Evolutionary conservation across 2,113 vertebrate species (phyloP).

Genomic region (Heliornis fulica): DNA sequence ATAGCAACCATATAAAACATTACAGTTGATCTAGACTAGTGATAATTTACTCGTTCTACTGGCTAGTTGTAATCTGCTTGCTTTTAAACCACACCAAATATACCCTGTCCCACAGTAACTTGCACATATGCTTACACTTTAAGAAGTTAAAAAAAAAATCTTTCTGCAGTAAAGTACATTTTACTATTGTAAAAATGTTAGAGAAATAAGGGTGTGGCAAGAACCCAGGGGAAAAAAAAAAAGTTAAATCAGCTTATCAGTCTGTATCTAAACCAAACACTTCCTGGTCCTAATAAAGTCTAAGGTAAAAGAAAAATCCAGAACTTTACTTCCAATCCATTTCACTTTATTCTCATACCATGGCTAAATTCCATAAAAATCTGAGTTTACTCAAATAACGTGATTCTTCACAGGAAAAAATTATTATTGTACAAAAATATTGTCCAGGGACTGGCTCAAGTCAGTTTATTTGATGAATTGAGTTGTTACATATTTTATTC

Average conservation of each 20-base stretch:
- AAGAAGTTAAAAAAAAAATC: not conserved
- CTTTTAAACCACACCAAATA: not conserved
- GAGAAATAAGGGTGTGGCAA: not conserved
- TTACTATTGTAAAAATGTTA: not conserved
- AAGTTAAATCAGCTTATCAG: not conserved
- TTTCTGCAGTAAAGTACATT: not conserved
- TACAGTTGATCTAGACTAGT: conserved; percentile 2
- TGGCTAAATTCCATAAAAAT: not conserved
- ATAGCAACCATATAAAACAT: conserved; percentile 29
- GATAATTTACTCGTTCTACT: conserved; percentile 33
- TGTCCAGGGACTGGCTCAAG: not conserved
- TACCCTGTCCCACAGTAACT: not conserved
- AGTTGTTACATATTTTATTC: not conserved
- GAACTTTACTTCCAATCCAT: not conserved
- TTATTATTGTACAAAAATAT: not conserved
- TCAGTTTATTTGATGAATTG: not conserved
- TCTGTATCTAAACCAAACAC: conserved; percentile 19
- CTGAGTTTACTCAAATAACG: not conserved
- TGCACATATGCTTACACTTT: not conserved
- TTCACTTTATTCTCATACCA: not conserved
- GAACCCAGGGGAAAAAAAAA: not conserved
- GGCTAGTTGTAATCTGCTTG: not conserved
- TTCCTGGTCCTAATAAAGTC: conserved; percentile 10
- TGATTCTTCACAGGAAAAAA: not conserved
- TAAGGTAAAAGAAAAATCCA: not conserved